Evolutionary conservation across 2,888 invertebrate genomes (phyloP).

Genomic region (Hypena proboscidalis): DNA sequence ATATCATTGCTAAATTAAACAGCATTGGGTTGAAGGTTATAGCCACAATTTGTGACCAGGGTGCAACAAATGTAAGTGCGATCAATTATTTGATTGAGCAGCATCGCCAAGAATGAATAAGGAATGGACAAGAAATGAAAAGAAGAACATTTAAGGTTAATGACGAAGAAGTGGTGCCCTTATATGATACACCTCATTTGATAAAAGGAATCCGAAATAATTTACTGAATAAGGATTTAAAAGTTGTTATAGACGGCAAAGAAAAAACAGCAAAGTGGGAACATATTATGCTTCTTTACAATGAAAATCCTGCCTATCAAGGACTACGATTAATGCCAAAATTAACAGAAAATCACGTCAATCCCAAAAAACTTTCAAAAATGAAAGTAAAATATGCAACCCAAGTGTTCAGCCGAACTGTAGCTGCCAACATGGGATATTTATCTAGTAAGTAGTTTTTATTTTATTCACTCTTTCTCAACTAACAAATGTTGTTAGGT

Average conservation of each 20-base stretch:
- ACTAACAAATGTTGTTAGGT: too few species aligned
- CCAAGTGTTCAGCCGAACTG: constrained; percentile 2
- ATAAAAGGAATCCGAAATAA: constrained; percentile 7
- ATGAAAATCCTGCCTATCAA: background rate
- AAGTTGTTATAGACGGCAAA: background rate
- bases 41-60: constrained; percentile 12
- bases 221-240: background rate
- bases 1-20: background rate
- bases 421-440: too few species aligned
- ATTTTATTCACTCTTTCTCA: too few species aligned
- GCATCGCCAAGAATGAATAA: too few species aligned
- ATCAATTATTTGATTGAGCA: constrained; percentile 1
- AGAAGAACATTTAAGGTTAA: background rate
- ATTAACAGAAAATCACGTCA: background rate
- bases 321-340: background rate
- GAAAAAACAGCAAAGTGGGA: background rate
- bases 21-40: constrained; percentile 2
- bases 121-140: background rate
- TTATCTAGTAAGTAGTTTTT: too few species aligned
- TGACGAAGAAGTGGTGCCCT: background rate
- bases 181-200: constrained; percentile 2
- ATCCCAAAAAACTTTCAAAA: constrained; percentile 1
- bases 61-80: constrained; percentile 7
- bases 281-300: background rate
- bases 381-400: constrained; percentile 10